Evolutionary conservation across 1,140 invertebrate genomes (phyloP).

Genomic region (Aphelinus atriplicis): DNA sequence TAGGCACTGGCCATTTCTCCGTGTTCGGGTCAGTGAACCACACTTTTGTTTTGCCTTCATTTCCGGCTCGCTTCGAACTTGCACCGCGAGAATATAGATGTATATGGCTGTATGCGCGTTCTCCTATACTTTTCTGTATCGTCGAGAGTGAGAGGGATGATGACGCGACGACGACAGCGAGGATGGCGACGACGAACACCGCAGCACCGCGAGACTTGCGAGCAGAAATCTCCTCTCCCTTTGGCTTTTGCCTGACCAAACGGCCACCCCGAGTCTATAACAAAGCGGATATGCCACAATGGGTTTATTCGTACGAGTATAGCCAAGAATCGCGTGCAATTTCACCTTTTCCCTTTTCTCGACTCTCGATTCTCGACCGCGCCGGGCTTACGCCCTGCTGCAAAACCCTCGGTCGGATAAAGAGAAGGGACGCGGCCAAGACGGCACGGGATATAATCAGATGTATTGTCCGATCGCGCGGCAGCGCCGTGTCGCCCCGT

Average conservation of each 20-base stretch:
- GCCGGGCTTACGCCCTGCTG: too few species aligned
- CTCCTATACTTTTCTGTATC: too few species aligned
- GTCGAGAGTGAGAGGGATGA: too few species aligned
- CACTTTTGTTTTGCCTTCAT: conserved; percentile 26
- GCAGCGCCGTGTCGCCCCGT: too few species aligned
- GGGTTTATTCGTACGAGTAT: conserved; percentile 30
- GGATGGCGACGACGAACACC: too few species aligned
- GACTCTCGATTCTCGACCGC: too few species aligned
- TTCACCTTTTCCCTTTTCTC: not conserved
- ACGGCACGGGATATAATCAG: not conserved
- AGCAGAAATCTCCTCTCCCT: too few species aligned
- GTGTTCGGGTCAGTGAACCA: conserved; percentile 11
- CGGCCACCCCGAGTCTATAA: not conserved
- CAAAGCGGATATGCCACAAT: conserved; percentile 26
- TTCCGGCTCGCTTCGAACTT: conserved; percentile 2
- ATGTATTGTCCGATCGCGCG: not conserved
- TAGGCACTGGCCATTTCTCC: not conserved
- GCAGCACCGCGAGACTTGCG: too few species aligned
- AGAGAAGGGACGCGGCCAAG: not conserved
- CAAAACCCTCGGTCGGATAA: not conserved
- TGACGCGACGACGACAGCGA: too few species aligned
- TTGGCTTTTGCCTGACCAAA: not conserved
- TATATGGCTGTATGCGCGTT: too few species aligned
- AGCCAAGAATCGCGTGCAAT: conserved; percentile 22
- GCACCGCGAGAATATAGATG: not conserved